phyloP scores from a whole-genome alignment of 2,113 vertebrate species.

The Apteryx owenii region DNA sequence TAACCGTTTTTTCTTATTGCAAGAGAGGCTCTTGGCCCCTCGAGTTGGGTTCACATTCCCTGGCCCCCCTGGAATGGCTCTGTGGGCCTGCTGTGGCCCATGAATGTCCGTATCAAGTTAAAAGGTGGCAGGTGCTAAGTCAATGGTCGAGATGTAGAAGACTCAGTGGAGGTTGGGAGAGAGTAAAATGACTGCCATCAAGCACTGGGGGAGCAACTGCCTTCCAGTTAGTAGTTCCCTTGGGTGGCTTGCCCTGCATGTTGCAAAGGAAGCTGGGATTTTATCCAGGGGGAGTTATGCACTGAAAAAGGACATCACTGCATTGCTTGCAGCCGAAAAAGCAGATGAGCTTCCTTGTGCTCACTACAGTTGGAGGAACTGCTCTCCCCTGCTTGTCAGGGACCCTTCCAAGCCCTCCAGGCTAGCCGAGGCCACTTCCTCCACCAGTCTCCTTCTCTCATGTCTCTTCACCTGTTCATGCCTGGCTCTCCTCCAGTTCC shows the following conservation, averaged over 20 bases:
- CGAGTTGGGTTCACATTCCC: neutral
- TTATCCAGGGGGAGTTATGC: neutral
- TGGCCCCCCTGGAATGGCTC: neutral
- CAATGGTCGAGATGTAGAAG: neutral
- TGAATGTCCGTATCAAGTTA: neutral
- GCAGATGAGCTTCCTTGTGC: neutral
- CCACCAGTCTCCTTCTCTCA: rapidly evolving
- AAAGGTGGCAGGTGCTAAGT: neutral
- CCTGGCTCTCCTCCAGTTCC: neutral
- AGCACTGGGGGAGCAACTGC: too few species aligned
- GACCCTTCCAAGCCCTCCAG: neutral
- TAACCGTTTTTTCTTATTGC: neutral
- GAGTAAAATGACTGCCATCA: too few species aligned
- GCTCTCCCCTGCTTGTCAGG: too few species aligned
- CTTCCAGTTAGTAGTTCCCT: too few species aligned
- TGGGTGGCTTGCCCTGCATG: too few species aligned
- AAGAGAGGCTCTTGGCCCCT: neutral
- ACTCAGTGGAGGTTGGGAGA: too few species aligned
- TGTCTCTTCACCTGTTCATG: neutral
- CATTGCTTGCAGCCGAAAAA: neutral
- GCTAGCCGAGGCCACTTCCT: neutral
- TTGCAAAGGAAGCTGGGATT: neutral
- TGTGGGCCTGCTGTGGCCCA: neutral
- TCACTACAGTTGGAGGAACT: neutral
- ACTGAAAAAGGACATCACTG: neutral